Percentiles rank a stretch among this genome's conserved stretches.
These are phyloP conservation scores for Nipponacmea schrenckii DNA, from an alignment of 2,888 invertebrate species.

Conservation along the genomic window DNA sequence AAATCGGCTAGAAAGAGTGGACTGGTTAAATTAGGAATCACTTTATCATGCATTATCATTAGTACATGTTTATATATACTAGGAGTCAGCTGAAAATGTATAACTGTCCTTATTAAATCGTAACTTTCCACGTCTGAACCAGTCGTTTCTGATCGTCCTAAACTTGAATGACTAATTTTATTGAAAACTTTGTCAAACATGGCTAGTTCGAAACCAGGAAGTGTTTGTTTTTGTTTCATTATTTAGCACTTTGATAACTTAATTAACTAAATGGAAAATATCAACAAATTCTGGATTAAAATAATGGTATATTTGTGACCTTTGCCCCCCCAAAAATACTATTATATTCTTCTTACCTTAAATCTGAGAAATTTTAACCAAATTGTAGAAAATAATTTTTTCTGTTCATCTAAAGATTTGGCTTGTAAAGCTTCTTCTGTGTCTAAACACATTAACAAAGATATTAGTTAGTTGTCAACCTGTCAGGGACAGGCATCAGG, in stretches of 20 bases:
- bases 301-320: no score
- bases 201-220: no score
- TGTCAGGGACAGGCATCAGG: conserved; percentile 32
- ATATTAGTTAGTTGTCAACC: background rate
- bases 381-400: conserved; percentile 68
- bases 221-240: no score
- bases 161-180: background rate
- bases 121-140: background rate
- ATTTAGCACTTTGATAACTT: no score
- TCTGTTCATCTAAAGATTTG: conserved; percentile 69
- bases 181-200: background rate
- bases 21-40: conserved; percentile 82
- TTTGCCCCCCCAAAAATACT: background rate
- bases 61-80: conserved; percentile 82
- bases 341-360: conserved; percentile 43
- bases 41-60: conserved; percentile 82
- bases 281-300: no score
- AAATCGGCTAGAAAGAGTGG: conserved; percentile 90
- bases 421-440: background rate
- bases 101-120: background rate
- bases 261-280: no score
- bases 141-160: background rate
- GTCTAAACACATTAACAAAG: conserved; percentile 5
- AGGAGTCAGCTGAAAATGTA: conserved; percentile 69
- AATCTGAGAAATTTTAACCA: conserved; percentile 60